Percentiles rank a stretch among this genome's conserved stretches.
phyloP scores from a whole-genome alignment of 35 echinoderm and acorn worm species.

The Heliocidaris tuberculata region DNA sequence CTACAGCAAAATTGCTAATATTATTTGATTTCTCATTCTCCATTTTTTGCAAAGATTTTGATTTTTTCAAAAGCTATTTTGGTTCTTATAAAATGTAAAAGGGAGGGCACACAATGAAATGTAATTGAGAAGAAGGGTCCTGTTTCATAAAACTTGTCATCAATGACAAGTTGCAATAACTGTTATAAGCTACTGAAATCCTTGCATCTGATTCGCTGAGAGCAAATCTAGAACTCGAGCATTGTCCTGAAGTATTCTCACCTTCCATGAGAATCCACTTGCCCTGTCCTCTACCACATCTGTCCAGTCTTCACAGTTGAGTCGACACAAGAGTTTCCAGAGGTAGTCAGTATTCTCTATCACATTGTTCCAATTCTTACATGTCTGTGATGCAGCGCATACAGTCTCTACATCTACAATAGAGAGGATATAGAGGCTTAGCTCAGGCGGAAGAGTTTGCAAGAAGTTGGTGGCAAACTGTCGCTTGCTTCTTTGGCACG shows the following conservation, averaged over 20 bases:
- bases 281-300: constrained; percentile 59
- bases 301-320: constrained; percentile 55
- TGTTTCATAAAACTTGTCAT: too few relatives aligned
- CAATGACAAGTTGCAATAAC: too few relatives aligned
- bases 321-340: constrained; percentile 58
- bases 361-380: constrained; percentile 56
- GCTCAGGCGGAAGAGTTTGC: constrained; percentile 54
- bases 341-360: constrained; percentile 75
- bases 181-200: too few relatives aligned
- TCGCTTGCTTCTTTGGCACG: background rate
- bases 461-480: constrained; percentile 34
- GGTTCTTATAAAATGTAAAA: too few relatives aligned
- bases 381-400: constrained; percentile 53
- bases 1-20: too few relatives aligned
- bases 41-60: too few relatives aligned
- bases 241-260: background rate
- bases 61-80: too few relatives aligned
- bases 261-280: constrained; percentile 69
- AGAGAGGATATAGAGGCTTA: constrained; percentile 51
- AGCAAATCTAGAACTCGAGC: too few relatives aligned
- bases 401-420: constrained; percentile 49
- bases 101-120: too few relatives aligned
- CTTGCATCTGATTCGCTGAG: too few relatives aligned
- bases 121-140: too few relatives aligned
- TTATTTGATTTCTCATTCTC: too few relatives aligned